Evolutionary conservation across 2,888 invertebrate genomes (phyloP).

Genomic region (Gymnocheta viridis): DNA sequence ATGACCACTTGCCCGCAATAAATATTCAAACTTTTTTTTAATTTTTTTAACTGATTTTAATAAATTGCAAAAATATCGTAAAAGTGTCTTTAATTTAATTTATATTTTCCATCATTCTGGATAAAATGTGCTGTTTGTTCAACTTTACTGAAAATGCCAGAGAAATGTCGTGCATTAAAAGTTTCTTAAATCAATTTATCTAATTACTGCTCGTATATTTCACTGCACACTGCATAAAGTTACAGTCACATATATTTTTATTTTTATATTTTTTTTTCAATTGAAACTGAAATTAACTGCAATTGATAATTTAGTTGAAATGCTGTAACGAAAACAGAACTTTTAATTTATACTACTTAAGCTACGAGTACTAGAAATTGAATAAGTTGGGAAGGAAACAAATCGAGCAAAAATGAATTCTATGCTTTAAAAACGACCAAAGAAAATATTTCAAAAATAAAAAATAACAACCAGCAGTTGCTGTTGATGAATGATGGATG

Average conservation of each 20-base stretch:
- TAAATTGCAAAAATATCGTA: background rate
- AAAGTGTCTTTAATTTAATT: conserved; percentile 44
- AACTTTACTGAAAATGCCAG: conserved; percentile 30
- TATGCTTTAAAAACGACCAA: background rate
- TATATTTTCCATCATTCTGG: conserved; percentile 34
- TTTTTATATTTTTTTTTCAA: background rate
- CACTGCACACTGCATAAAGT: conserved; percentile 22
- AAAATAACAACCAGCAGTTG: conserved; percentile 4
- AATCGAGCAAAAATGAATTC: background rate
- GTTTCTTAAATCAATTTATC: conserved; percentile 60
- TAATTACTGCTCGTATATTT: conserved; percentile 53
- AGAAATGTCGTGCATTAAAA: conserved; percentile 50
- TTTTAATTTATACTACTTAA: conserved; percentile 13
- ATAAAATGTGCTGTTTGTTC: conserved; percentile 44
- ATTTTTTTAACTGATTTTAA: background rate
- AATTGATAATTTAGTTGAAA: conserved; percentile 55
- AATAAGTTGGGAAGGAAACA: conserved; percentile 17
- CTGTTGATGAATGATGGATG: conserved; percentile 53
- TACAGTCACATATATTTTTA: background rate
- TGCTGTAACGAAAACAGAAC: conserved; percentile 7
- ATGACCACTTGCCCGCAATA: conserved; percentile 1
- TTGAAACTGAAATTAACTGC: conserved; percentile 60
- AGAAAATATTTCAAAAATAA: background rate
- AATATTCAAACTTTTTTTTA: conserved; percentile 8
- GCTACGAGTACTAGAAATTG: background rate